These are phyloP conservation scores for Hemichromis elongatus DNA, from an alignment of 2,113 vertebrate species.

Conservation along the genomic window DNA sequence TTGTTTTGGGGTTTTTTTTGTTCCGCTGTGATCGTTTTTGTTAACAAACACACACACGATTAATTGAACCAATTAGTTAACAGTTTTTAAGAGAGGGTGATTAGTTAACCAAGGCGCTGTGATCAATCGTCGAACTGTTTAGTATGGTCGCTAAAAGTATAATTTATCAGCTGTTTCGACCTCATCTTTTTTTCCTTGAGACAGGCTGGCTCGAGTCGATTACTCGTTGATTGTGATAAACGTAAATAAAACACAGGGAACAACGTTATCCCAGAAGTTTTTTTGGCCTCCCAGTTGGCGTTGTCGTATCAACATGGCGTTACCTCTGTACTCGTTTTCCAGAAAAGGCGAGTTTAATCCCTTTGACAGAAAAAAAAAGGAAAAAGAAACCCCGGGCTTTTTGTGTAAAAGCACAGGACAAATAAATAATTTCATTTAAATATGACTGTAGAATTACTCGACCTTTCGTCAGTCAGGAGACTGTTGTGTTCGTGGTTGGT, in stretches of 20 bases:
- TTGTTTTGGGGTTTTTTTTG: not conserved
- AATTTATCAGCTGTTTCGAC: constrained; percentile 25
- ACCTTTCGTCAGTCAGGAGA: constrained; percentile 90
- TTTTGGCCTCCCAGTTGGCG: constrained; percentile 75
- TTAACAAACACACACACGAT: not conserved
- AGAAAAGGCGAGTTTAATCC: constrained; percentile 82
- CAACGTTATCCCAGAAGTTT: constrained; percentile 50
- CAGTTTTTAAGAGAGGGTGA: not conserved
- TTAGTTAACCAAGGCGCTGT: not conserved
- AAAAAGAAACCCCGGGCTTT: constrained; percentile 74
- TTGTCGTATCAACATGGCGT: constrained; percentile 78
- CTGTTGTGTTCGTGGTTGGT: constrained; percentile 85
- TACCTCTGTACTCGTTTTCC: constrained; percentile 80
- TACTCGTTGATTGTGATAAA: constrained; percentile 35
- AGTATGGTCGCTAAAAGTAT: constrained; percentile 11
- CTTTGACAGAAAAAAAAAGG: constrained; percentile 73
- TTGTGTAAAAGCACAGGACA: constrained; percentile 81
- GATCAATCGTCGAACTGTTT: not conserved
- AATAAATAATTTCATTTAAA: constrained; percentile 81
- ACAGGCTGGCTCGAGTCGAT: constrained; percentile 30
- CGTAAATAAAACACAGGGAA: constrained; percentile 48
- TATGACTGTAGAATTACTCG: constrained; percentile 86
- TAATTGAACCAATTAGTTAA: not conserved
- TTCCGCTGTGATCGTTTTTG: not conserved
- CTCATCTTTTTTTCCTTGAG: constrained; percentile 24